Percentiles rank a stretch among this genome's conserved stretches.
These are phyloP conservation scores for Hybognathus amarus DNA, from an alignment of 2,797 vertebrate genomes.

Conservation along the genomic window DNA sequence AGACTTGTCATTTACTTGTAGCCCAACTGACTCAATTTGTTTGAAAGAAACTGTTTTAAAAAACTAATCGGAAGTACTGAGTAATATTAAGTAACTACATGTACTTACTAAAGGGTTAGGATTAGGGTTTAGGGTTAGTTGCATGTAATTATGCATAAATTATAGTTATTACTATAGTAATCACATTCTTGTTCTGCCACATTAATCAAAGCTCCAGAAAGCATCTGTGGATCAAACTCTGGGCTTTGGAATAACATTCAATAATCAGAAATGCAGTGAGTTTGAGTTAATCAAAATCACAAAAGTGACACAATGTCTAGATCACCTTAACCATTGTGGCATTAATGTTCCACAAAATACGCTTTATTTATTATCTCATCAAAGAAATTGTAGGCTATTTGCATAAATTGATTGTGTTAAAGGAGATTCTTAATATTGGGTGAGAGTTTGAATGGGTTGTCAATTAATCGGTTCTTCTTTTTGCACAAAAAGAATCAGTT, in stretches of 20 bases:
- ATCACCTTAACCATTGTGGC: slow-evolving; percentile 10
- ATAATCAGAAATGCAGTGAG: neutral
- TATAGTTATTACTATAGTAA: too few species aligned
- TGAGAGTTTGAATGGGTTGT: too few species aligned
- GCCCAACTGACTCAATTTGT: neutral
- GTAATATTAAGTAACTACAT: too few species aligned
- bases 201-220: slow-evolving; percentile 37
- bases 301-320: neutral
- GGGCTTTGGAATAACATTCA: slow-evolving; percentile 39
- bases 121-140: too few species aligned
- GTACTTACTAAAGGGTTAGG: too few species aligned
- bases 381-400: neutral
- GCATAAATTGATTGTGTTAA: neutral
- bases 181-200: too few species aligned
- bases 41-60: neutral
- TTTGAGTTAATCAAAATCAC: neutral
- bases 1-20: neutral
- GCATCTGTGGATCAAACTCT: slow-evolving; percentile 15
- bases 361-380: neutral
- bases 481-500: too few species aligned
- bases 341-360: neutral
- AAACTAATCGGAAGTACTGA: too few species aligned
- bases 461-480: too few species aligned
- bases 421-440: too few species aligned
- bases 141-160: too few species aligned